Evolutionary conservation across 2,888 invertebrate genomes (phyloP), one percentile per base, ranked within the genome.

Genomic region (Bellardia pandia): DNA sequence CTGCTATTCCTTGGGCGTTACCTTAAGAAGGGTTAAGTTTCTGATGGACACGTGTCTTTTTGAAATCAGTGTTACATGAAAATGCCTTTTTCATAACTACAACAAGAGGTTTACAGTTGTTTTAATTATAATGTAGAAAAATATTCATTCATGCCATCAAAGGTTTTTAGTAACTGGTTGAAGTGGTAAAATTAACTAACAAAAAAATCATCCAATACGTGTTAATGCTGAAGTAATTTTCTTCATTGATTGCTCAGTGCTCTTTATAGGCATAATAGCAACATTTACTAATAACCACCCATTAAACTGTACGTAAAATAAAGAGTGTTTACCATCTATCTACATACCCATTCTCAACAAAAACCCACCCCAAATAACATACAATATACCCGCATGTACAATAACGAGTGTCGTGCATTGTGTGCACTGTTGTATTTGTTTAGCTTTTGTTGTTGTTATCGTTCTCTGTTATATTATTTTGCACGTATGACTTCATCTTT

Each of bases 1-100:
- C 93, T 93, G 90, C 89, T 93, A 88, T 87, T 91, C 92, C 93
- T 93, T 93, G 93, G 93, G 93, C 93, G 93, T 93, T 93, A 93
- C 93, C 93, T 93, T 93, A 93, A 93, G 93, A 93, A 93, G 93
- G 93, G 93, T 93, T 93, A 93, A 93, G 91, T 90, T 90, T 90
- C 90, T 92, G 93, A 93, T 93, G 92, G 93, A 93, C 92, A 93
- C 92, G 92, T 93, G 93, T 93, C 93, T 90, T 86, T 90, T 91
- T 90, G 86, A 90, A 91, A 85, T 89, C 86, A 89, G 83, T 71
- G 16, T 85, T 45, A 8, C 11, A 33, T 77, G n/a, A 62, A 74
- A 75, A 68, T 33, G 42, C 37, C 37, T 37, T 75, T 33, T 72
- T 86, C 33, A 48, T 56, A 42, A 51, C 14, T 7, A 64, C 64